Evolutionary conservation across 2,888 invertebrate species (phyloP).

Genomic region (Protonemura montana): DNA sequence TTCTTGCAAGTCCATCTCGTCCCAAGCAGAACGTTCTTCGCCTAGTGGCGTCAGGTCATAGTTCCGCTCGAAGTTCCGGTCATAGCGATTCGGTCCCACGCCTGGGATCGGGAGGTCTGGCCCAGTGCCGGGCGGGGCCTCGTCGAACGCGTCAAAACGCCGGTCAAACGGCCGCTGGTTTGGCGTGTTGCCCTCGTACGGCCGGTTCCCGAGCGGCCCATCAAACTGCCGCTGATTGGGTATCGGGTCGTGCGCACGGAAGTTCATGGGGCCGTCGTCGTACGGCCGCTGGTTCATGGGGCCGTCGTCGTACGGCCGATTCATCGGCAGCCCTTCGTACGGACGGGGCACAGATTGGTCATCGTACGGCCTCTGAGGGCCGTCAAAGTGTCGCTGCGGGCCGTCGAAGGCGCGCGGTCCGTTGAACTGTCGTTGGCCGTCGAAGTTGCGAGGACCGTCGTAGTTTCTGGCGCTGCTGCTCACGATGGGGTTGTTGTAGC

Average conservation of each 20-base stretch:
- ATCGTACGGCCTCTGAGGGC: too few species aligned
- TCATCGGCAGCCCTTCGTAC: background rate
- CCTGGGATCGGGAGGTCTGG: constrained; percentile 46
- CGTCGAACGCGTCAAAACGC: constrained; percentile 38
- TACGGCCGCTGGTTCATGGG: background rate
- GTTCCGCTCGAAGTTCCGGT: background rate
- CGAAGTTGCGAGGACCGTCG: background rate
- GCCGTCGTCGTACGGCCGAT: background rate
- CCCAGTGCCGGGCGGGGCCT: constrained; percentile 48
- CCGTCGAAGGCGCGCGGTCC: background rate
- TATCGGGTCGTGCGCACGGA: background rate
- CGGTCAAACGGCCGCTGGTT: constrained; percentile 3
- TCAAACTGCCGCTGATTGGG: background rate
- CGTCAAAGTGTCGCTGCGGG: background rate
- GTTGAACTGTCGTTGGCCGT: background rate
- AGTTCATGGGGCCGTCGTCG: background rate
- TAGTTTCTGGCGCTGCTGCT: background rate
- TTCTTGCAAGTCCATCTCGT: background rate
- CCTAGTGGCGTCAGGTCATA: background rate
- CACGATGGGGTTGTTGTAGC: background rate
- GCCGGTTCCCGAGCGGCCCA: background rate
- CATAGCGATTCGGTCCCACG: background rate
- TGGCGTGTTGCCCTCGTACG: background rate
- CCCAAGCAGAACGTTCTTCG: background rate
- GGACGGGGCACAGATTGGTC: too few species aligned